Evolutionary conservation across 2,797 vertebrate genomes (phyloP).

Genomic region (Myripristis jacobus): DNA sequence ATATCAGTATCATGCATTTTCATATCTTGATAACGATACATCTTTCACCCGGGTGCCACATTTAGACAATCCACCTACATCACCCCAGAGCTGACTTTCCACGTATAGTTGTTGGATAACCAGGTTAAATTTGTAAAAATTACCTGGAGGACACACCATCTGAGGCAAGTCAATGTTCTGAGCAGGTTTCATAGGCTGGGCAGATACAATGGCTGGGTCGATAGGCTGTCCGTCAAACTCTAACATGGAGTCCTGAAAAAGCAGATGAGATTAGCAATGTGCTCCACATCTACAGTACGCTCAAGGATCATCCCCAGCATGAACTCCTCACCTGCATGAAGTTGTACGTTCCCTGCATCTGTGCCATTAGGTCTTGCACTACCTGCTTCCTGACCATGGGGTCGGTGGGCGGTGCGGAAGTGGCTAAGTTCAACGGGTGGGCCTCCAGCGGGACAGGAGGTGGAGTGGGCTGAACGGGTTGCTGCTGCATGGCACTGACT

Average conservation of each 20-base stretch:
- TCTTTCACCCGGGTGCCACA: no score
- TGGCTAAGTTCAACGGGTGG: slow-evolving; percentile 84
- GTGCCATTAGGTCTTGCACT: slow-evolving; percentile 98
- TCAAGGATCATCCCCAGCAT: not conserved
- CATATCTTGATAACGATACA: no score
- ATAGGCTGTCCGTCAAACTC: slow-evolving; percentile 96
- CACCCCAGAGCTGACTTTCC: not conserved
- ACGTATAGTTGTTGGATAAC: not conserved
- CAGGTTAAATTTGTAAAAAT: slow-evolving; percentile 18
- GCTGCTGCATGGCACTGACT: slow-evolving; percentile 89
- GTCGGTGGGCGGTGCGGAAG: slow-evolving; percentile 88
- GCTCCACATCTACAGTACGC: not conserved
- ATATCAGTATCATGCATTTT: no score
- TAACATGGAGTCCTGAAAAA: slow-evolving; percentile 93
- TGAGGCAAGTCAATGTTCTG: slow-evolving; percentile 92
- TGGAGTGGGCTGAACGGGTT: slow-evolving; percentile 72
- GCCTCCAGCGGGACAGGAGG: slow-evolving; percentile 87
- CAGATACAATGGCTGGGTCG: slow-evolving; percentile 96
- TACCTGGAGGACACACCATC: slow-evolving; percentile 94
- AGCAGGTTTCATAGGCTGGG: slow-evolving; percentile 94
- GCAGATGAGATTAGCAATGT: slow-evolving; percentile 9
- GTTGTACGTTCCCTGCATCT: slow-evolving; percentile 98
- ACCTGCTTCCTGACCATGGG: slow-evolving; percentile 92
- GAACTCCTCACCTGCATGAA: slow-evolving; percentile 93
- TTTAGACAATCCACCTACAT: not conserved